Evolutionary conservation across 2,113 vertebrate genomes (phyloP).

Genomic region (Camelus bactrianus): DNA sequence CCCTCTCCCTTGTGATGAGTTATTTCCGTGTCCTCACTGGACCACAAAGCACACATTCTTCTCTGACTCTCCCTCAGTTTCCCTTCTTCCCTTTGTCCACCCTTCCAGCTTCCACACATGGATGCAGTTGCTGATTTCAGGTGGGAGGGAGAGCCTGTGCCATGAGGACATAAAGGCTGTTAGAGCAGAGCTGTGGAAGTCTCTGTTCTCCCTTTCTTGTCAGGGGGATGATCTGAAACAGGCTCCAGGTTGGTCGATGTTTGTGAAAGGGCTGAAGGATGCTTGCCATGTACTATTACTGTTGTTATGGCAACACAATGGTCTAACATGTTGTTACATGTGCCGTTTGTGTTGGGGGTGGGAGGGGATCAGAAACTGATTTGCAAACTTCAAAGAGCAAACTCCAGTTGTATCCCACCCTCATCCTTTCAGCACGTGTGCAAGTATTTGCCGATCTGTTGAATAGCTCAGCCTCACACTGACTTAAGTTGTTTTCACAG

Average conservation of each 20-base stretch:
- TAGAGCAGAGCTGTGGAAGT: background rate
- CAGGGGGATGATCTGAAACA: background rate
- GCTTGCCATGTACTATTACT: background rate
- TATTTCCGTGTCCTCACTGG: background rate
- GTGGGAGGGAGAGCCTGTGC: background rate
- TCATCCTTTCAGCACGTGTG: background rate
- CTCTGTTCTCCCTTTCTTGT: background rate
- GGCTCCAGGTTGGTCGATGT: background rate
- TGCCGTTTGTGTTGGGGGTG: background rate
- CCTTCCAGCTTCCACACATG: background rate
- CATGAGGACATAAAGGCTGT: background rate
- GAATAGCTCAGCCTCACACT: background rate
- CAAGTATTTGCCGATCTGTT: constrained; percentile 69
- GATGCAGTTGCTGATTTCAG: background rate
- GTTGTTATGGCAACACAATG: background rate
- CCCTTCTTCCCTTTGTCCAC: background rate
- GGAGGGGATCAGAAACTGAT: constrained; percentile 59
- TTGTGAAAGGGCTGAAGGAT: background rate
- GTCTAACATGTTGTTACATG: constrained; percentile 65
- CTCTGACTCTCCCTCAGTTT: background rate
- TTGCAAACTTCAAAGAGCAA: constrained; percentile 59
- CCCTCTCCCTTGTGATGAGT: background rate
- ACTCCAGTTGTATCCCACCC: background rate
- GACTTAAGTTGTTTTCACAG: background rate
- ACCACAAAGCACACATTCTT: background rate